These are phyloP conservation scores for Cirrhinus mrigala DNA, from an alignment of 2,797 vertebrate species.

Conservation along the genomic window DNA sequence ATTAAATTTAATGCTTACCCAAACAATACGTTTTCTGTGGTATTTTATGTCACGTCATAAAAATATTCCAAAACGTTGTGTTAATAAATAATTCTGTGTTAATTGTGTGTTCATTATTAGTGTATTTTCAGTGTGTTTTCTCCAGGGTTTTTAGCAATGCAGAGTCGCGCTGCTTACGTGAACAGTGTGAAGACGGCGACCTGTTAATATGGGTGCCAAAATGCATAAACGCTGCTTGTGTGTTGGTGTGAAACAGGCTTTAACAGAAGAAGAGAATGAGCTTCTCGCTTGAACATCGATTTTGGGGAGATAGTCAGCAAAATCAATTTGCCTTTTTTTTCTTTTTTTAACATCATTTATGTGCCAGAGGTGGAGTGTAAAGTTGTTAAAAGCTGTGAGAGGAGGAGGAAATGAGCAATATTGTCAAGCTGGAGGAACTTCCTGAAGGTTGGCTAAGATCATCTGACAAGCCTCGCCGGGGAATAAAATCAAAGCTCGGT, in stretches of 20 bases:
- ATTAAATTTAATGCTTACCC: background rate
- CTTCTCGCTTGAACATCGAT: slow-evolving; percentile 37
- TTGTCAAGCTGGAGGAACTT: slow-evolving; percentile 59
- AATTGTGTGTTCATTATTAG: background rate
- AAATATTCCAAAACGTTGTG: background rate
- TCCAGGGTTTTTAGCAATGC: slow-evolving; percentile 8
- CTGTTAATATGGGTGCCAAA: slow-evolving; percentile 28
- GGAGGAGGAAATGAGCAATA: slow-evolving; percentile 52
- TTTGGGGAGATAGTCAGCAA: slow-evolving; percentile 38
- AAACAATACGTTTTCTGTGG: background rate
- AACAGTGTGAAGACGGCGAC: background rate
- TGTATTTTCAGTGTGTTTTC: slow-evolving; percentile 4
- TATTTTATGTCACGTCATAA: background rate
- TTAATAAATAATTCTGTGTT: background rate
- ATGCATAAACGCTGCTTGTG: slow-evolving; percentile 5
- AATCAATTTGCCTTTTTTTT: slow-evolving; percentile 46
- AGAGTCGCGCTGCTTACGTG: background rate
- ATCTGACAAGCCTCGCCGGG: slow-evolving; percentile 52
- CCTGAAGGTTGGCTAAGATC: slow-evolving; percentile 61
- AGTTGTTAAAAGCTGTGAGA: slow-evolving; percentile 41
- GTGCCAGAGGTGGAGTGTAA: slow-evolving; percentile 38
- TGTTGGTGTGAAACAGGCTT: slow-evolving; percentile 30
- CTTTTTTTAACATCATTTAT: slow-evolving; percentile 41
- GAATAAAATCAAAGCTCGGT: slow-evolving; percentile 57
- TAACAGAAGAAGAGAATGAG: slow-evolving; percentile 39